phyloP scores from a whole-genome alignment of 2,888 invertebrate species.

The Acanthopleura granulata region DNA sequence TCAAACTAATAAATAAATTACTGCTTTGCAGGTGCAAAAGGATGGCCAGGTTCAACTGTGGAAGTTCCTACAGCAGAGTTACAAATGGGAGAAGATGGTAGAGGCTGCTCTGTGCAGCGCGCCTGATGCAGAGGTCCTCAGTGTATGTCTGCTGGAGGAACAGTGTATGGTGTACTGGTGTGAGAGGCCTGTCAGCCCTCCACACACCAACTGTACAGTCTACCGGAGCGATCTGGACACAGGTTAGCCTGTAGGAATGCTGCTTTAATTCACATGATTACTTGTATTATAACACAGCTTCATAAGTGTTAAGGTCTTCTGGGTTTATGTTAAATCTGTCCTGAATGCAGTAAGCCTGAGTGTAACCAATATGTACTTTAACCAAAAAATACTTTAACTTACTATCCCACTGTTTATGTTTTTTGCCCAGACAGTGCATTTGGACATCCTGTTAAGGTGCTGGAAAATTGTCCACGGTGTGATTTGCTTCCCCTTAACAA shows the following conservation, averaged over 20 bases:
- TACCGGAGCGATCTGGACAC: no score
- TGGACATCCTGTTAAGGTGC: background rate
- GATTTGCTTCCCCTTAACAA: background rate
- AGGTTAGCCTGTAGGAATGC: no score
- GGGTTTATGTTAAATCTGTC: no score
- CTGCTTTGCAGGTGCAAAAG: background rate
- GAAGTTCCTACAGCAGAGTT: background rate
- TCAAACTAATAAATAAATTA: no score
- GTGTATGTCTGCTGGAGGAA: background rate
- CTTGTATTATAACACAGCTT: no score
- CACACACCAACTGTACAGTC: no score
- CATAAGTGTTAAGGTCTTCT: no score
- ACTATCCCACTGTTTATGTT: no score
- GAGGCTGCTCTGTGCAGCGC: background rate
- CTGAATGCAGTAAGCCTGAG: no score
- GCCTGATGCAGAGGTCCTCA: background rate
- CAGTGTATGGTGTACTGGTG: background rate
- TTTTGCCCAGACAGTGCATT: background rate
- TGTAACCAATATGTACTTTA: no score
- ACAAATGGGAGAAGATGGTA: background rate
- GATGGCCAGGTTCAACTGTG: conserved; percentile 9
- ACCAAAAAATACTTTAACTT: no score
- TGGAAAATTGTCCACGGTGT: background rate
- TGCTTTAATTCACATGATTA: no score
- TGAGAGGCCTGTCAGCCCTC: background rate